A percentile compares a stretch with the other conserved stretches of the same genome.
These are phyloP conservation scores for Volucella inanis DNA, from an alignment of 2,888 invertebrate genomes.

Conservation along the genomic window DNA sequence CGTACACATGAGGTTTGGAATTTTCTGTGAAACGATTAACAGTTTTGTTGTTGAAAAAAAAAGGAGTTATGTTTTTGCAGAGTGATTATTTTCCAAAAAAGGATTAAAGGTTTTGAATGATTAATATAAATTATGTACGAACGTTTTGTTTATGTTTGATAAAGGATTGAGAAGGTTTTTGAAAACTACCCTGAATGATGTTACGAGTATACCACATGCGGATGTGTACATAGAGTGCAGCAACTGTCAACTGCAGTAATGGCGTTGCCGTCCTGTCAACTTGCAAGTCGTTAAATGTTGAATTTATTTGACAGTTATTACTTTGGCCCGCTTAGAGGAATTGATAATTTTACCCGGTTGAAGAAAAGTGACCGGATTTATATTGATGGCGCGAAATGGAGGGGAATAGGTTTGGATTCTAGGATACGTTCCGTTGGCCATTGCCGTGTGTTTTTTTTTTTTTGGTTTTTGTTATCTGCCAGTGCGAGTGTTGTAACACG, in stretches of 20 bases:
- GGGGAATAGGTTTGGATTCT: conserved; percentile 45
- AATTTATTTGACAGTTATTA: conserved; percentile 71
- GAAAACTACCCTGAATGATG: not conserved
- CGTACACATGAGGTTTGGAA: not conserved
- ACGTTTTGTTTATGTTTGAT: conserved; percentile 11
- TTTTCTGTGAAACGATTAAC: conserved; percentile 56
- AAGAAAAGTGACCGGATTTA: conserved; percentile 36
- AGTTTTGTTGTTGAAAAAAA: conserved; percentile 63
- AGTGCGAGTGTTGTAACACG: conserved; percentile 63
- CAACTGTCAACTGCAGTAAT: conserved; percentile 21
- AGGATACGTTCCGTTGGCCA: conserved; percentile 57
- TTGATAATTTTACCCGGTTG: conserved; percentile 30
- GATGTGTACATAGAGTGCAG: not conserved
- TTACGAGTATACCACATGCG: too few relatives aligned
- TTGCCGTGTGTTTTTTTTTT: conserved; percentile 43
- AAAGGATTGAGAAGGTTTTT: conserved; percentile 46
- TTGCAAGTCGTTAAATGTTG: conserved; percentile 53
- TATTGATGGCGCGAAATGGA: conserved; percentile 3
- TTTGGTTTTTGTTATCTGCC: conserved; percentile 63
- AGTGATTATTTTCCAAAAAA: conserved; percentile 63
- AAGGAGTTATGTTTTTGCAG: conserved; percentile 66
- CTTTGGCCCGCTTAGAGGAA: conserved; percentile 29
- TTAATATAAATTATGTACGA: conserved; percentile 53
- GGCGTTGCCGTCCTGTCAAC: conserved; percentile 49
- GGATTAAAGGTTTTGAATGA: conserved; percentile 63